Evolutionary conservation across 2,888 invertebrate species (phyloP).

Genomic region (Apeira syringaria): DNA sequence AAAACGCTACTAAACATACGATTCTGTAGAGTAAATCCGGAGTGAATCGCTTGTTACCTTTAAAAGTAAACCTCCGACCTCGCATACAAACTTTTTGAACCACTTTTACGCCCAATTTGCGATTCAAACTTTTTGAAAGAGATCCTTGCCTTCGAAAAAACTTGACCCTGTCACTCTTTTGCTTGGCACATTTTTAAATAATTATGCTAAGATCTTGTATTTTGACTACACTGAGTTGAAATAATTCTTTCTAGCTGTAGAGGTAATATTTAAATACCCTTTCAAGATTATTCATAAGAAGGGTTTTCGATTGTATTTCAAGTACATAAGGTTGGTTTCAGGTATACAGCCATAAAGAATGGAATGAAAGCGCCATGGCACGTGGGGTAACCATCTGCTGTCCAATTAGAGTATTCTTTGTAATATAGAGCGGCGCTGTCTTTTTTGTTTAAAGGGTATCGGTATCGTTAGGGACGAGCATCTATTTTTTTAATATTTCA

Average conservation of each 20-base stretch:
- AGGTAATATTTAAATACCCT: too few species aligned
- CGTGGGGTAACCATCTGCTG: constrained; percentile 54
- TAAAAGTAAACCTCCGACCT: constrained; percentile 33
- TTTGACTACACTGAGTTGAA: not conserved
- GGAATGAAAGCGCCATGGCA: constrained; percentile 30
- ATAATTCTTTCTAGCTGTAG: not conserved
- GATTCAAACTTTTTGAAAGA: constrained; percentile 23
- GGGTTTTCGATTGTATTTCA: constrained; percentile 3
- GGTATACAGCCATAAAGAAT: not conserved
- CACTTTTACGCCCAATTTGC: constrained; percentile 23
- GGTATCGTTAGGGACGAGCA: constrained; percentile 19
- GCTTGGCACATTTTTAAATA: constrained; percentile 5
- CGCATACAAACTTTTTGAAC: constrained; percentile 27
- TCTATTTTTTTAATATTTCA: too few species aligned
- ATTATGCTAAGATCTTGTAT: too few species aligned
- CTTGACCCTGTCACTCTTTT: not conserved
- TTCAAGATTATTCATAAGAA: not conserved
- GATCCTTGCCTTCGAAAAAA: constrained; percentile 3
- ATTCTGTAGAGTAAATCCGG: too few species aligned
- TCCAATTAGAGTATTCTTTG: constrained; percentile 49
- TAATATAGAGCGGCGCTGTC: constrained; percentile 29
- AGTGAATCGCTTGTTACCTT: too few species aligned
- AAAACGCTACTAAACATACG: too few species aligned
- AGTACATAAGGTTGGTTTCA: constrained; percentile 13
- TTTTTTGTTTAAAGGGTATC: constrained; percentile 26